phyloP scores from a whole-genome alignment of 2,113 vertebrate genomes.

The Hippopotamus amphibius region DNA sequence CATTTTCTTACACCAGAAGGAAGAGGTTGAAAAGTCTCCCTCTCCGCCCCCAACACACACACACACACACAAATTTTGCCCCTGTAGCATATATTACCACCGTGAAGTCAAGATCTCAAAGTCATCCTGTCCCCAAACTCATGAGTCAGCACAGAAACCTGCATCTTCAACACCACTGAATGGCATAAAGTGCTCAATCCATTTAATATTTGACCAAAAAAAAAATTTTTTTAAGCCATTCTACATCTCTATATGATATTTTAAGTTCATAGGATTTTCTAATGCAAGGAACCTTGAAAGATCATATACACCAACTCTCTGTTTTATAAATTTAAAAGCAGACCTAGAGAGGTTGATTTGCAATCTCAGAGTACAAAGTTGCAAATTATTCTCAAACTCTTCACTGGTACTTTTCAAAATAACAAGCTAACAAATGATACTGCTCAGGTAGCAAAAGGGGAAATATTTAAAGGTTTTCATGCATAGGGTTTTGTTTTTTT shows the following conservation, averaged over 20 bases:
- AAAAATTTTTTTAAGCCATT: constrained; percentile 32
- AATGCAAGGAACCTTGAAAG: constrained; percentile 1
- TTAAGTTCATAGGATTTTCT: constrained; percentile 39
- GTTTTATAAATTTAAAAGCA: constrained; percentile 33
- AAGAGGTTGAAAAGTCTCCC: background rate
- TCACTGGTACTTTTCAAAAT: constrained; percentile 39
- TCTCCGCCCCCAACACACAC: background rate
- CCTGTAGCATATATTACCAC: background rate
- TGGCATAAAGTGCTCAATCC: constrained; percentile 4
- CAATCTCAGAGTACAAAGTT: background rate
- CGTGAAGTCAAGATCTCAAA: constrained; percentile 9
- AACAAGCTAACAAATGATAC: constrained; percentile 37
- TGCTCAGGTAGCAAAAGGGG: background rate
- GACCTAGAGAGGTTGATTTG: background rate
- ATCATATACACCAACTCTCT: background rate
- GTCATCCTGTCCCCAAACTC: constrained; percentile 26
- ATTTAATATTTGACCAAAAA: constrained; percentile 21
- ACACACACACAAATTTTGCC: background rate
- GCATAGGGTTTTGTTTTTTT: background rate
- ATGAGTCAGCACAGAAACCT: constrained; percentile 60
- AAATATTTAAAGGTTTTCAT: constrained; percentile 10
- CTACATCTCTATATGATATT: background rate
- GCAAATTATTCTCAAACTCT: constrained; percentile 35
- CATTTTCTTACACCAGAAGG: constrained; percentile 40
- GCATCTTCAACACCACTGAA: constrained; percentile 41